Evolutionary conservation across 2,113 vertebrate species (phyloP).

Genomic region (Hylia prasina): DNA sequence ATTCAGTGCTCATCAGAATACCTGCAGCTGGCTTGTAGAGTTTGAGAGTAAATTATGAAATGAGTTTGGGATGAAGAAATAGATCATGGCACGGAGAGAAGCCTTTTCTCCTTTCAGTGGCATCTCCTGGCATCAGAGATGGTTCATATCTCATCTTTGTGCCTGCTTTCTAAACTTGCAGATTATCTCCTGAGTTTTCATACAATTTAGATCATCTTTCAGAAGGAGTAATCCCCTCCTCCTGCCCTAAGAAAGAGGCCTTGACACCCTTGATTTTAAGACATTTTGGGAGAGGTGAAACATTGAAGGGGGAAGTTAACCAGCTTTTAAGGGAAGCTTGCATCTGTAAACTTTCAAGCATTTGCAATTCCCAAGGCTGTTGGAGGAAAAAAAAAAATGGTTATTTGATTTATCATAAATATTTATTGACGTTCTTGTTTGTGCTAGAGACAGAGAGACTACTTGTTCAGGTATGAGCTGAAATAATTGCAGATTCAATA

Average conservation of each 20-base stretch:
- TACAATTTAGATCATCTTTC: neutral
- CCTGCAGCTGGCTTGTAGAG: neutral
- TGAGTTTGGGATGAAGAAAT: neutral
- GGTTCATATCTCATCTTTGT: neutral
- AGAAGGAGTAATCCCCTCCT: neutral
- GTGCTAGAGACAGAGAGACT: neutral
- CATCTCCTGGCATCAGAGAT: neutral
- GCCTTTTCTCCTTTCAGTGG: neutral
- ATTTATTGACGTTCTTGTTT: neutral
- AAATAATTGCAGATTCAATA: neutral
- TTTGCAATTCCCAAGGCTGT: neutral
- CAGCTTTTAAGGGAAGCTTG: neutral
- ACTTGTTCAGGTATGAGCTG: neutral
- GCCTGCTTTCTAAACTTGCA: neutral
- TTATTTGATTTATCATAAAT: neutral
- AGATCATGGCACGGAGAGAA: neutral
- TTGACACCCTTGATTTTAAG: neutral
- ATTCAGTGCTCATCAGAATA: neutral
- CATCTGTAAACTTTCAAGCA: neutral
- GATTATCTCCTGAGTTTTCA: neutral
- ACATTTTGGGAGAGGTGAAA: neutral
- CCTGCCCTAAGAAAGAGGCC: neutral
- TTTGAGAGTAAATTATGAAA: neutral
- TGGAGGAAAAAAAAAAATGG: rapidly evolving
- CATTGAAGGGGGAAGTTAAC: neutral